Conservation (phyloP, 1,140 invertebrate species). For the Ruditapes philippinarum region DNA sequence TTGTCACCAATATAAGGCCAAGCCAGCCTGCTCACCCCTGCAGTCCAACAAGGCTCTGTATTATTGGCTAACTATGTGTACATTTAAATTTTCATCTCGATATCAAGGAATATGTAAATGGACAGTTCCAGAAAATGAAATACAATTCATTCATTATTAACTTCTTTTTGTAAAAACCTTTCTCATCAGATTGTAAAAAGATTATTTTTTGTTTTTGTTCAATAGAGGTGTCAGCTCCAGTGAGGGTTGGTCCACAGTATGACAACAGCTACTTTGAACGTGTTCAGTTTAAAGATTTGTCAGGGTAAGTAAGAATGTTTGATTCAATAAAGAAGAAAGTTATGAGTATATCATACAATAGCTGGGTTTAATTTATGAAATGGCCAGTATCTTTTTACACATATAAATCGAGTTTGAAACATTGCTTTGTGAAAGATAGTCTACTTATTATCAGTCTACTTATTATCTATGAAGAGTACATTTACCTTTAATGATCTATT, state of each 20-base stretch:
- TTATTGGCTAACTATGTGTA: too few species aligned
- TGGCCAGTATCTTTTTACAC: not conserved
- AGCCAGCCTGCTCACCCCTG: too few species aligned
- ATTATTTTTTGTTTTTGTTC: not conserved
- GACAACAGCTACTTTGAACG: constrained; percentile 35
- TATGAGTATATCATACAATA: not conserved
- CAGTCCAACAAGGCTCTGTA: too few species aligned
- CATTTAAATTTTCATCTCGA: too few species aligned
- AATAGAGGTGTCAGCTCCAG: constrained; percentile 41
- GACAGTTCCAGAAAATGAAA: too few species aligned
- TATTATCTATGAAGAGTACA: too few species aligned
- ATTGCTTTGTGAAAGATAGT: not conserved
- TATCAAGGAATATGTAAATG: too few species aligned
- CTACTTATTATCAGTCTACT: not conserved
- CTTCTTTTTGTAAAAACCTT: too few species aligned
- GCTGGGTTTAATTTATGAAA: not conserved
- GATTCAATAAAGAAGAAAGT: not conserved
- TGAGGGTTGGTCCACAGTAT: constrained; percentile 37
- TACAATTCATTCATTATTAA: too few species aligned
- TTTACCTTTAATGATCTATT: too few species aligned
- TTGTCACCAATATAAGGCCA: too few species aligned
- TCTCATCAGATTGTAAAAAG: too few species aligned
- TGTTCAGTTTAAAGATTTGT: constrained; percentile 52
- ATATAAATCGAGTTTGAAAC: not conserved
- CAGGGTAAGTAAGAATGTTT: constrained; percentile 53